These are phyloP conservation scores for Athetis lepigone DNA, from an alignment of 2,888 invertebrate species.

Conservation along the genomic window DNA sequence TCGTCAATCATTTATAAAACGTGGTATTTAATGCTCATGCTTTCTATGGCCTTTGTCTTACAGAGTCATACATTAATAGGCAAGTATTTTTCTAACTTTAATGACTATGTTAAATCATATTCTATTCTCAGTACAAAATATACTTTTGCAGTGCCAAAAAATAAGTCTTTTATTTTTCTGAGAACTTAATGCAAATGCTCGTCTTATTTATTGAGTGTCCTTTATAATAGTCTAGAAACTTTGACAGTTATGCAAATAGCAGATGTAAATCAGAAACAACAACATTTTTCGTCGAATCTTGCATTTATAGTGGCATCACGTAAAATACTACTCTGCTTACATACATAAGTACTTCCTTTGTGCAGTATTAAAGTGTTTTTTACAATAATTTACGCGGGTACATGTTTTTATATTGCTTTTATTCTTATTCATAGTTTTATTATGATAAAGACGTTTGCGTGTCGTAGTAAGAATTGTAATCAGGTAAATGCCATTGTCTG, in stretches of 20 bases:
- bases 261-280: slow-evolving; percentile 42
- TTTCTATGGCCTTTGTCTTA: neutral
- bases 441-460: neutral
- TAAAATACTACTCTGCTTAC: slow-evolving; percentile 52
- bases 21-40: neutral
- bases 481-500: neutral
- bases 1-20: too few species aligned
- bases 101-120: neutral
- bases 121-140: neutral
- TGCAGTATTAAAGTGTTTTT: slow-evolving; percentile 23
- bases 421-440: slow-evolving; percentile 23
- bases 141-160: slow-evolving; percentile 1
- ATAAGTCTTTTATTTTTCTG: slow-evolving; percentile 6
- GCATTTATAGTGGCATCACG: slow-evolving; percentile 50
- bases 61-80: neutral
- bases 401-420: slow-evolving; percentile 23
- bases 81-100: neutral
- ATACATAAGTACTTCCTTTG: slow-evolving; percentile 50
- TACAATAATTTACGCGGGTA: slow-evolving; percentile 40
- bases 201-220: slow-evolving; percentile 43
- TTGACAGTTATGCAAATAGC: slow-evolving; percentile 49
- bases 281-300: slow-evolving; percentile 33
- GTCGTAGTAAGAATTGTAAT: neutral
- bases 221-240: slow-evolving; percentile 28
- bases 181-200: slow-evolving; percentile 25